Base-by-base conservation (phyloP, 1,140 invertebrate species). In the Antheraea pernyi region DNA sequence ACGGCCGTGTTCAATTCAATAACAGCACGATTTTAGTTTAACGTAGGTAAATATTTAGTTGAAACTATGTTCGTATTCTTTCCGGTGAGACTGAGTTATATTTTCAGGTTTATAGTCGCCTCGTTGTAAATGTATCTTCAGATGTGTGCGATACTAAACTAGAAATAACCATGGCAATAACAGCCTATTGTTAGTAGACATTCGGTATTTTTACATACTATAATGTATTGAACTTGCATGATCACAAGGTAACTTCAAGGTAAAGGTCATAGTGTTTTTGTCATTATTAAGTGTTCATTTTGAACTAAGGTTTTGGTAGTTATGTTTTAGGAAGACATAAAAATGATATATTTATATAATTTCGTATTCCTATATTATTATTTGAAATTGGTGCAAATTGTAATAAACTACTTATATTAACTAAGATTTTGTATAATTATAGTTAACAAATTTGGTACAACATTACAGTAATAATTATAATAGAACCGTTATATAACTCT, bases 11-110 rank as follows among this genome's bases (percentile, higher is more conserved):
- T 77, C 19, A 77, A 73, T 74, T 73, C 72, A 79, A 81, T 77
- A 81, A 80, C 74, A 80, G 67, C 60, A 74, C 75, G 67, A 74
- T 81, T 80, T 77, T 67, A 73, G 69, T 77, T 72, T 78, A 74
- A 72, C 78, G 72, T 71, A 69, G 66, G 74, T 79, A 84, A 81
- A 82, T 79, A 84, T 80, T 81, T 82, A 76, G 71, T 78, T 71
- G 72, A 73, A 81, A 73, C 70, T 37, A 64, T 75, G 69, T 74
- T 79, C 76, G 77, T 82, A 81, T 81, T 81, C 77, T 80, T 81
- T 79, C 69, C 75, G 68, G 74, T 78, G 70, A 79, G 75, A 76
- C 53, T 71, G 69, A 82, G 77, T 79, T 77, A 76, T 75, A 76
- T 83, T 36, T 67, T 76, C 73, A 74, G 72, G 66, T 78, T 74